Percentiles rank a stretch among this genome's conserved stretches.
phyloP scores from a whole-genome alignment of 1,140 invertebrate species.

The Conus ventricosus region DNA sequence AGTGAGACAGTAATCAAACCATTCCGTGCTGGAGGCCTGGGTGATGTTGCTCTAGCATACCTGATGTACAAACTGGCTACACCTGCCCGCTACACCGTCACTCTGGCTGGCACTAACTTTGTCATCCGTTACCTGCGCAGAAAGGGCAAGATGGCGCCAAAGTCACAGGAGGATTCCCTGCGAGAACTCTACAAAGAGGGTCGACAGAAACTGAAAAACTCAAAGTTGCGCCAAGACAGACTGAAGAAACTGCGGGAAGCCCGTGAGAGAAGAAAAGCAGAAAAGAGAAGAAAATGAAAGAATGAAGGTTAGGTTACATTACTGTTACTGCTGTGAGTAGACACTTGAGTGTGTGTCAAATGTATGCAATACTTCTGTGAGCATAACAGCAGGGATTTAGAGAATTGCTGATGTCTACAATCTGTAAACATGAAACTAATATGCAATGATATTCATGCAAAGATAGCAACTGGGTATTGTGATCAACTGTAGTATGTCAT shows the following conservation, averaged over 20 bases:
- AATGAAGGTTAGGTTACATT: no score
- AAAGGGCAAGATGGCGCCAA: slow-evolving; percentile 83
- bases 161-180: slow-evolving; percentile 77
- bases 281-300: background rate
- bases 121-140: slow-evolving; percentile 82
- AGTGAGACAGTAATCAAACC: slow-evolving; percentile 86
- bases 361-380: no score
- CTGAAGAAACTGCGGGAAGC: slow-evolving; percentile 17
- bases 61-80: slow-evolving; percentile 93
- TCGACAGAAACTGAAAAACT: slow-evolving; percentile 74
- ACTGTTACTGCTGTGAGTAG: no score
- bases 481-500: no score
- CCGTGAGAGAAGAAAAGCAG: slow-evolving; percentile 18
- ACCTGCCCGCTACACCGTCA: slow-evolving; percentile 91
- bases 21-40: slow-evolving; percentile 83
- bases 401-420: no score
- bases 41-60: slow-evolving; percentile 91
- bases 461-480: no score
- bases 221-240: slow-evolving; percentile 5
- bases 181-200: slow-evolving; percentile 72
- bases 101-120: slow-evolving; percentile 85
- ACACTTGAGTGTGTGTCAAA: no score
- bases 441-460: no score
- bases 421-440: no score
- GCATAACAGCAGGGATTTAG: no score